Evolutionary conservation across 2,113 vertebrate species (phyloP), one percentile per base, ranked within the genome.

Genomic region (Cebus imitator): DNA sequence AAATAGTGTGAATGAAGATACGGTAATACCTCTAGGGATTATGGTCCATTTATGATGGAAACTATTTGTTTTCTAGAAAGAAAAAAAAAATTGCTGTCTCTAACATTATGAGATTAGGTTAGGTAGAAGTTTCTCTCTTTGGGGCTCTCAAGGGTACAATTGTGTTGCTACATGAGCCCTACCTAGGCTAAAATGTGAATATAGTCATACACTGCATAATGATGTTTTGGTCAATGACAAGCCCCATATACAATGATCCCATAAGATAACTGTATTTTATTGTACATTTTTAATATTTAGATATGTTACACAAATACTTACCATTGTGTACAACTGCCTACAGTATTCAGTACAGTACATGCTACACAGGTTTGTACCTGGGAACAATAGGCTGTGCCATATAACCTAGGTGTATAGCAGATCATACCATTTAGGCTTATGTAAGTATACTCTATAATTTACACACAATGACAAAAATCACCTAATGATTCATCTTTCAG

Each of bases 1-100:
- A 92, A 73, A 94, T 27, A 58, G n/a, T 78, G 50, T 9, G 50
- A 55, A 73, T 93, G 66, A 95, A 95, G 78, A n/a, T 32, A 25
- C 0, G 0, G 10, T 17, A 50, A 45, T n/a, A 58, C 9, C 45
- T 32, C 11, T 6, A 30, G 43, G 66, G 66, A 90, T 6, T 90
- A 17, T 48, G n/a, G n/a, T 20, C n/a, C 35, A 6, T 61, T 85
- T 91, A 81, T 79, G 57, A 87, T 52, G 18, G 27, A 40, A 90
- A 35, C 3, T 75, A 12, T 4, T 91, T 86, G 13, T 80, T 93
- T 94, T 95, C 43, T 55, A 48, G 32, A 82, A 84, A 68, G 35
- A 57, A 94, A 81, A 94, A 94, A 81, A 90, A 43, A 43, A 8
- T 25, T 64, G 37, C 68, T 83, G 1, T 79, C 21, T 97, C 23